phyloP scores from a whole-genome alignment of 2,797 vertebrate genomes.

The Esox lucius region DNA sequence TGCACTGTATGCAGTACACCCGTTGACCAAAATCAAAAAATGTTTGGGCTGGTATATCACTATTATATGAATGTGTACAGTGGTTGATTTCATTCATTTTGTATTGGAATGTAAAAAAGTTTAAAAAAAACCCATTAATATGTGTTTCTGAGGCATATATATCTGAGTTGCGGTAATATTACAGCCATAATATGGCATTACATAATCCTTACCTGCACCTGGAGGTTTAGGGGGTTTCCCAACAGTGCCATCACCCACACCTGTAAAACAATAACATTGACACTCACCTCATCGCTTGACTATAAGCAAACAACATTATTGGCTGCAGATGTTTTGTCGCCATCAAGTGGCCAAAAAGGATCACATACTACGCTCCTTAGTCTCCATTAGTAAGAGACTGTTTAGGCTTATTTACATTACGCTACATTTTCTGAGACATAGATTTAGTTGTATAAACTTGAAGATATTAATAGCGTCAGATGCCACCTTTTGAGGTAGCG shows the following conservation, averaged over 20 bases:
- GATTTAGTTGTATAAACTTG: no score
- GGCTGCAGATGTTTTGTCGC: conserved; percentile 49
- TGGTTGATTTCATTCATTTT: neutral
- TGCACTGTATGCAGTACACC: no score
- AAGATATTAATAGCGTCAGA: no score
- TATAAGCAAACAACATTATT: conserved; percentile 13
- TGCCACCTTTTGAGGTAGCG: no score
- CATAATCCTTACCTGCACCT: conserved; percentile 54
- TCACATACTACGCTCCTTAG: neutral
- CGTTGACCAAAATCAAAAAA: no score
- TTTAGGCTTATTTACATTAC: conserved; percentile 4
- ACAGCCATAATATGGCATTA: neutral
- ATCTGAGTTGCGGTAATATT: conserved; percentile 1
- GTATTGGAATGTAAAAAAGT: neutral
- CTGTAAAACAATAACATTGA: conserved; percentile 40
- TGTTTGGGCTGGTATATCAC: neutral
- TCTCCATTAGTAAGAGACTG: neutral
- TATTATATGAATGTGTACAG: neutral
- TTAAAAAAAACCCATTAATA: neutral
- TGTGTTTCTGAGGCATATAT: neutral
- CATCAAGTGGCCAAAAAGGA: conserved; percentile 44
- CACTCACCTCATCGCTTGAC: neutral
- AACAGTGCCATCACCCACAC: conserved; percentile 46
- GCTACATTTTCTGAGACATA: no score
- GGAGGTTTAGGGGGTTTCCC: conserved; percentile 64